These are phyloP conservation scores for Nymphicus hollandicus DNA, from an alignment of 2,113 vertebrate genomes.

Conservation along the genomic window DNA sequence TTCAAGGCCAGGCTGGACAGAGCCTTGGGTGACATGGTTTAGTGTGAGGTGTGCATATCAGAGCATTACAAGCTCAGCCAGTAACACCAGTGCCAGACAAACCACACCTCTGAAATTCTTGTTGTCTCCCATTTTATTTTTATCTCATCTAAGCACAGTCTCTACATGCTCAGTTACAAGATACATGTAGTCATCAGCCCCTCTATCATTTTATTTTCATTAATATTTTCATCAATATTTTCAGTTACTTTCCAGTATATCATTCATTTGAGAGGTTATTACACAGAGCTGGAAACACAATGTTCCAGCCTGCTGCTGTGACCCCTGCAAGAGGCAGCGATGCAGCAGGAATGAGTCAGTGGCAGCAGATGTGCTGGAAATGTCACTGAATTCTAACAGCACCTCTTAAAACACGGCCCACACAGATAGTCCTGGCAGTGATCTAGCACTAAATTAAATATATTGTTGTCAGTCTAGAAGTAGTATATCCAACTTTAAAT, in stretches of 20 bases:
- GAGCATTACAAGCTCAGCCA: background rate
- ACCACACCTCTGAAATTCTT: slow-evolving; percentile 47
- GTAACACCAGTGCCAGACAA: background rate
- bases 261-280: background rate
- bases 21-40: no score
- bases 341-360: background rate
- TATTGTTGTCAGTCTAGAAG: background rate
- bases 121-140: slow-evolving; percentile 28
- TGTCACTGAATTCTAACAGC: background rate
- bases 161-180: background rate
- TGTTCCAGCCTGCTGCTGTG: background rate
- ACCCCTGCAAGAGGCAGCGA: background rate
- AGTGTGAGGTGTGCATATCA: slow-evolving; percentile 32
- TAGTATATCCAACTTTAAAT: background rate
- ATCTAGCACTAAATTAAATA: background rate
- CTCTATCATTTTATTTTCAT: background rate
- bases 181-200: background rate
- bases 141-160: slow-evolving; percentile 7
- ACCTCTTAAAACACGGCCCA: background rate
- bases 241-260: background rate
- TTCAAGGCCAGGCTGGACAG: no score
- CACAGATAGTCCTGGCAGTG: background rate
- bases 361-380: background rate
- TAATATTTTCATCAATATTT: background rate
- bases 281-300: background rate